Base-by-base conservation (phyloP, 2,797 vertebrate species). In the Lacerta bilineata region DNA sequence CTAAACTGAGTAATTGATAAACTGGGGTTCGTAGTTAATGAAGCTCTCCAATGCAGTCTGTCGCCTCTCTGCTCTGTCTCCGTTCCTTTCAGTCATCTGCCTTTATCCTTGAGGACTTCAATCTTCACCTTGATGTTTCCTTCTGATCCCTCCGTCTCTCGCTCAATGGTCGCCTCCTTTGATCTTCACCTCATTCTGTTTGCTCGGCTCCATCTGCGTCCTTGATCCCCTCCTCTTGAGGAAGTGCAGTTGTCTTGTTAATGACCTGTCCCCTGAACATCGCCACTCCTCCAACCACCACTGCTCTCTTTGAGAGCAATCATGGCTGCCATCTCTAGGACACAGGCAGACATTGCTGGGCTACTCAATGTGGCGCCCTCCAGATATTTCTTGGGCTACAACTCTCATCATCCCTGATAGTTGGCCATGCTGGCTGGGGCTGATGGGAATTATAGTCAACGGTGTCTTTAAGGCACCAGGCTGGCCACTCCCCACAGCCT, bases 61-160 rank as follows among this genome's bases (percentile, higher is more conserved):
- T 55, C 11, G 50, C 20, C 41, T 46, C 11, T 79, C 76, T 43
- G 29, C n/a, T 69, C 43, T 39, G 10, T 46, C 61, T 78, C 18
- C 41, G 8, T 46, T 13, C 27, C 41, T 46, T 29, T 43, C 13
- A 15, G 18, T 20, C 76, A 23, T 36, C 41, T 23, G 41, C 41
- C n/a, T 61, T 50, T 78, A 13, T 79, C 41, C 20, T 50, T 27
- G 41, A 10, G 43, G 64, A 27, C 41, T 86, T 71, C 64, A 69
- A 11, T 50, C 50, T 79, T 86, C 85, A 36, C 85, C 76, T 79
- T 69, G 85, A 79, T 86, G 61, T 64, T 79, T 79, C n/a, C n/a
- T 79, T 86, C n/a, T 36, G 75, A 79, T 69, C 17, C 18, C 61
- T 50, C 23, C 15, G 8, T 33, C 27, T 78, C 10, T n/a, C n/a